Percentiles rank a stretch among this genome's conserved stretches.
These are phyloP conservation scores for Cherax quadricarinatus DNA, from an alignment of 1,140 invertebrate genomes.

Conservation along the genomic window DNA sequence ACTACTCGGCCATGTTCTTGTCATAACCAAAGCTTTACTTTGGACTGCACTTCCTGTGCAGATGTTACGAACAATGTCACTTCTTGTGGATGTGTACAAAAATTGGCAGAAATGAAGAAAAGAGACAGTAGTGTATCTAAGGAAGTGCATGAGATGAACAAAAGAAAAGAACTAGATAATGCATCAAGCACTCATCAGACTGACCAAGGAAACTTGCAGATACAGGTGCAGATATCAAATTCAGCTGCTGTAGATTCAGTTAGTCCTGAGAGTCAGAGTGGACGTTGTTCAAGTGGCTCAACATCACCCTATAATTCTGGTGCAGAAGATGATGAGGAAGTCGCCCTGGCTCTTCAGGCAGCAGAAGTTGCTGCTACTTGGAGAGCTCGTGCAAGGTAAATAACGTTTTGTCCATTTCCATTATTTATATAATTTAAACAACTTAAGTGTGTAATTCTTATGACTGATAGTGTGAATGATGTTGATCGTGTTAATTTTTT, in stretches of 20 bases:
- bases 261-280: slow-evolving; percentile 2
- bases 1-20: slow-evolving; percentile 10
- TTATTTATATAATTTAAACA: too few relatives aligned
- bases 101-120: neutral
- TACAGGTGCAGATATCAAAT: neutral
- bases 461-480: too few relatives aligned
- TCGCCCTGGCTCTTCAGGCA: slow-evolving; percentile 89
- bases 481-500: too few relatives aligned
- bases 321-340: slow-evolving; percentile 92
- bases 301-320: slow-evolving; percentile 89
- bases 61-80: neutral
- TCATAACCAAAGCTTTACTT: neutral
- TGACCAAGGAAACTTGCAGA: neutral
- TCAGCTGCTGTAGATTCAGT: neutral
- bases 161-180: neutral
- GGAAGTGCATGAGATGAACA: neutral
- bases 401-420: too few relatives aligned
- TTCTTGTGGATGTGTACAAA: neutral
- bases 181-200: neutral
- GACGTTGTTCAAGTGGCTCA: slow-evolving; percentile 76
- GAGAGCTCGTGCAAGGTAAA: slow-evolving; percentile 86
- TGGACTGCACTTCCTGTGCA: neutral
- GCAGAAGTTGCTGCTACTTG: slow-evolving; percentile 88
- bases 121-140: neutral
- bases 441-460: too few relatives aligned